Evolutionary conservation across 1,140 invertebrate species (phyloP).

Genomic region (Subanguina moxae): DNA sequence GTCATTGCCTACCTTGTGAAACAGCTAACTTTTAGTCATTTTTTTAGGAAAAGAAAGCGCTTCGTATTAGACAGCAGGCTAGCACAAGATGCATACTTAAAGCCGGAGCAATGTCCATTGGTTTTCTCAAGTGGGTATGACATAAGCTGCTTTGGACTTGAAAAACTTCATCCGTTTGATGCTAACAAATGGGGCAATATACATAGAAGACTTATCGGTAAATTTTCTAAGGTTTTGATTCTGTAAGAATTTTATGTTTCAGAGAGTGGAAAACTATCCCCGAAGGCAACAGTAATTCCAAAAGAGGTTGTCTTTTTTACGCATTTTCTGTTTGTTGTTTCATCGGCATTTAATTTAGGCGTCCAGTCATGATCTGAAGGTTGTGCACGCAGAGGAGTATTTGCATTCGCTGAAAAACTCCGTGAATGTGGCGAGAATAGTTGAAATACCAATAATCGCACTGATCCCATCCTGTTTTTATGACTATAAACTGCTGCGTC

Average conservation of each 20-base stretch:
- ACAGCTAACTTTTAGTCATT: too few species aligned
- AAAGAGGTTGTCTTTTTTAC: too few species aligned
- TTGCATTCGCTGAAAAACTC: constrained; percentile 65
- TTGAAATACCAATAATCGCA: constrained; percentile 69
- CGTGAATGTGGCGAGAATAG: constrained; percentile 70
- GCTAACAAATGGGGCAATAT: constrained; percentile 77
- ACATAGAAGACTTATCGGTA: constrained; percentile 65
- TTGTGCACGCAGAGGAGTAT: constrained; percentile 72
- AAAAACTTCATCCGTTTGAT: constrained; percentile 83
- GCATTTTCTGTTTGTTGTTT: too few species aligned
- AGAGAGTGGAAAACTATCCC: constrained; percentile 60
- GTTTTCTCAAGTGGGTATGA: constrained; percentile 75
- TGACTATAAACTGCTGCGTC: constrained; percentile 72
- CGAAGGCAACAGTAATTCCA: constrained; percentile 47
- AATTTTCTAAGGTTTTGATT: constrained; percentile 14
- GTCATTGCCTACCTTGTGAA: too few species aligned
- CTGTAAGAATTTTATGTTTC: constrained; percentile 25
- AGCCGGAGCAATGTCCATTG: constrained; percentile 65
- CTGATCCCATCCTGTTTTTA: constrained; percentile 73
- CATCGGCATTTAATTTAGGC: too few species aligned
- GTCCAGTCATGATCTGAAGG: constrained; percentile 68
- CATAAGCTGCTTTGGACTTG: constrained; percentile 74
- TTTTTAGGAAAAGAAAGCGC: neutral
- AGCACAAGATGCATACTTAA: neutral
- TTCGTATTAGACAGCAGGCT: neutral